phyloP scores from a whole-genome alignment of 2,888 invertebrate species.

The Tenthredo amoena region DNA sequence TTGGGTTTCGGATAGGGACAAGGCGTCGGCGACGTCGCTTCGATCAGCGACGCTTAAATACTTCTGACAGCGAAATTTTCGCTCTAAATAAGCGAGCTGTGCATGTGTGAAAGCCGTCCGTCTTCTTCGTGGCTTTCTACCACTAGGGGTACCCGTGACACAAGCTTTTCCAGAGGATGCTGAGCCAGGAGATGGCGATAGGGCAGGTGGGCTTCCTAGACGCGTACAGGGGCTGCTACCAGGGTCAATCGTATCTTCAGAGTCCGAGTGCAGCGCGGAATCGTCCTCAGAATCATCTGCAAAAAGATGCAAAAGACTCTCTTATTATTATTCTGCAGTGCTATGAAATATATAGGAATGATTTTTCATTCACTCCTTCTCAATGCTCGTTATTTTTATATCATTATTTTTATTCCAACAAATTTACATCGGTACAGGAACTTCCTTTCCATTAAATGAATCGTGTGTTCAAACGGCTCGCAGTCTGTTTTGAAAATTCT shows the following conservation, averaged over 20 bases:
- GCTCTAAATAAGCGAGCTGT: slow-evolving; percentile 93
- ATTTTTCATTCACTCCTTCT: not conserved
- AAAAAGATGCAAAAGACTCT: not conserved
- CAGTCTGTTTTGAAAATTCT: not conserved
- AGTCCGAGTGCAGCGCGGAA: slow-evolving; percentile 75
- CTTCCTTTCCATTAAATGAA: too few species aligned
- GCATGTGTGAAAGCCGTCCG: slow-evolving; percentile 97
- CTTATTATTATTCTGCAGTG: not conserved
- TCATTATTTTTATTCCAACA: not conserved
- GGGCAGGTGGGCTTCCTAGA: slow-evolving; percentile 69
- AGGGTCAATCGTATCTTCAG: slow-evolving; percentile 76
- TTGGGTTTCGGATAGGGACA: slow-evolving; percentile 95
- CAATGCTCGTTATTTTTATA: not conserved
- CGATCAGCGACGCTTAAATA: slow-evolving; percentile 96
- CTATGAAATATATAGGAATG: not conserved
- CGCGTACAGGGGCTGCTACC: slow-evolving; percentile 76
- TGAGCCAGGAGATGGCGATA: slow-evolving; percentile 72
- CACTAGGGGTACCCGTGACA: slow-evolving; percentile 78
- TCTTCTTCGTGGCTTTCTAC: slow-evolving; percentile 90
- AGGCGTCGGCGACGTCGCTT: slow-evolving; percentile 94
- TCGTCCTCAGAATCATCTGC: slow-evolving; percentile 76
- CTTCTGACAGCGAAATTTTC: slow-evolving; percentile 96
- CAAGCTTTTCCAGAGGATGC: slow-evolving; percentile 62
- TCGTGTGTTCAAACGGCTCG: too few species aligned
- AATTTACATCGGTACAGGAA: not conserved